Percentiles rank a stretch among this genome's conserved stretches.
phyloP scores from a whole-genome alignment of 2,888 invertebrate species.

The Terebella lapidaria region DNA sequence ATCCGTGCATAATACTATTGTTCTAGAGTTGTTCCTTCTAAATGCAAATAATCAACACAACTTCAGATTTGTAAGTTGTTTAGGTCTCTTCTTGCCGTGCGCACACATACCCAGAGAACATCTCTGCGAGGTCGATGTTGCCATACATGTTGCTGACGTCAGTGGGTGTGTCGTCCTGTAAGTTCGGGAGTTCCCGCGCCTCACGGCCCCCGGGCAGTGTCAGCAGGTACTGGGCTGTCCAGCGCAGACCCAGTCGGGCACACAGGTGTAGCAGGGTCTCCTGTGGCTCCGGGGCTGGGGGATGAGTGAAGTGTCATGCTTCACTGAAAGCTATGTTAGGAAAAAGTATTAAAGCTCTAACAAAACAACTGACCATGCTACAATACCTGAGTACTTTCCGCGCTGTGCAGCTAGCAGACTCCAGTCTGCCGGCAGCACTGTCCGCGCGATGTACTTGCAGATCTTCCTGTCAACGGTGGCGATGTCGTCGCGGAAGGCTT shows the following conservation, averaged over 20 bases:
- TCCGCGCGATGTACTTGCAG: neutral
- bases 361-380: no score
- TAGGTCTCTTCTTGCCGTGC: no score
- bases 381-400: no score
- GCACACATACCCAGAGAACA: neutral
- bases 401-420: neutral
- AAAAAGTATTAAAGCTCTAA: no score
- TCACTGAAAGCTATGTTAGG: no score
- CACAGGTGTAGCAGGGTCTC: conserved; percentile 1
- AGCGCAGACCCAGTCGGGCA: conserved; percentile 1
- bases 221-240: neutral
- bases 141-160: neutral
- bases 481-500: neutral
- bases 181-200: neutral
- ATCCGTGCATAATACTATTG: no score
- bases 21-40: no score
- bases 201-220: neutral
- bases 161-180: neutral
- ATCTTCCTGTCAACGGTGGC: neutral
- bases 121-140: neutral
- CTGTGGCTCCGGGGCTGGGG: neutral
- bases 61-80: no score
- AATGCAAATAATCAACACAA: no score
- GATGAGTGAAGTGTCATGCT: no score
- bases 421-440: neutral